Evolutionary conservation across 30 jellyfish, hydroid and myxozoan species (phyloP), one percentile per base, ranked within the genome.

Genomic region (Pseudorhiza aurosa): DNA sequence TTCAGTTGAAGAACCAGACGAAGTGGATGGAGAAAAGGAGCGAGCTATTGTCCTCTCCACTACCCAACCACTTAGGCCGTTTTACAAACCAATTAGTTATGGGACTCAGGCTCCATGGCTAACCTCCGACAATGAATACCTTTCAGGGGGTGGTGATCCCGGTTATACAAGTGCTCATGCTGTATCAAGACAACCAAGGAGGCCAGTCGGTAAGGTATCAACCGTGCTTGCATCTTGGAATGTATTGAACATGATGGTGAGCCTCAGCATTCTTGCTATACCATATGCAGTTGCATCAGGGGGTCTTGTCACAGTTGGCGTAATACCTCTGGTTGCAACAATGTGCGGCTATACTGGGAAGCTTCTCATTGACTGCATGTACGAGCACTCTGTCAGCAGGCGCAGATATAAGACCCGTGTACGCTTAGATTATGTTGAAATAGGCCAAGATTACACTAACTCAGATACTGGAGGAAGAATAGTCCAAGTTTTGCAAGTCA

Each of bases 271-370:
- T 51, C 73, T 91, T 12, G 96, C 96, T 17, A 46, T 91, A 22
- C 98, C 98, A 40, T 91, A 26, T 57, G 95, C 95, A n/a, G 68
- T 91, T 28, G 80, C 88, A 12, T 55, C 49, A 24, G 98, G 88
- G 46, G 98, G 98, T 9, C n/a, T 77, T 2, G 50, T 72, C 14
- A 75, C 92, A 8, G 42, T 91, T 30, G 96, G 87, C 7, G 21
- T 80, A 12, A 80, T 71, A 49, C 70, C 90, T 26, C 22, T 91
- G n/a, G 46, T 91, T 15, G 90, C 88, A 28, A 0, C 68, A 63
- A 71, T 85, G 64, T 46, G 82, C 62, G 81, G 81, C 19, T 91
- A 91, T 44, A 91, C 96, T 35, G 95, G 98, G 32, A 75, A 72
- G 39, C 36, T 91, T 15, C 77, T 91, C 36, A 57, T 91, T 24